phyloP scores from a whole-genome alignment of 1,140 invertebrate species.

The Aethina tumida region DNA sequence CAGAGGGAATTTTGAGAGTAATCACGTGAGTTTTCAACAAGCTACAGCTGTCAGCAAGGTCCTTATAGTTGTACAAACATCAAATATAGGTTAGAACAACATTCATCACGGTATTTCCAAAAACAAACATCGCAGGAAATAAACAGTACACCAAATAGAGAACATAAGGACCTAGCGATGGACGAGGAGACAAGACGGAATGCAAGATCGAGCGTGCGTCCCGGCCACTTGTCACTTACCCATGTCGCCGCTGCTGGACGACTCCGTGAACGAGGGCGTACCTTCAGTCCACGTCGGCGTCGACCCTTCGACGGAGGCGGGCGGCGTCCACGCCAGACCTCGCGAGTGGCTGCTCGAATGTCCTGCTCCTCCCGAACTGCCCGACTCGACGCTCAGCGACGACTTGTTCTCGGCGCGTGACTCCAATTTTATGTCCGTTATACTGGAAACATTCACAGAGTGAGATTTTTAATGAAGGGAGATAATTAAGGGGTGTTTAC shows the following conservation, averaged over 20 bases:
- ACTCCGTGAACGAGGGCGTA: conserved; percentile 93
- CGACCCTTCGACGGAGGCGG: conserved; percentile 79
- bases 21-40: too few species aligned
- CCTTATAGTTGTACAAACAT: too few species aligned
- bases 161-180: too few species aligned
- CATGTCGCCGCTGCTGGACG: conserved; percentile 85
- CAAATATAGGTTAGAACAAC: neutral
- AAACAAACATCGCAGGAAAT: conserved; percentile 5
- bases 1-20: too few species aligned
- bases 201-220: conserved; percentile 10
- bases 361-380: conserved; percentile 36
- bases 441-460: conserved; percentile 32
- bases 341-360: conserved; percentile 39
- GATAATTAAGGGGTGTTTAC: conserved; percentile 19
- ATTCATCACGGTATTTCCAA: neutral
- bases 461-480: neutral
- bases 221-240: conserved; percentile 44
- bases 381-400: conserved; percentile 57
- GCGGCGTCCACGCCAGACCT: conserved; percentile 71
- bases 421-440: conserved; percentile 47
- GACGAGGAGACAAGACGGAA: too few species aligned
- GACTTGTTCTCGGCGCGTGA: conserved; percentile 54
- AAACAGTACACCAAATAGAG: too few species aligned
- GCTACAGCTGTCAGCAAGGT: too few species aligned
- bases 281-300: conserved; percentile 98